phyloP scores from a whole-genome alignment of 2,888 invertebrate genomes.

The Meloe dianella region DNA sequence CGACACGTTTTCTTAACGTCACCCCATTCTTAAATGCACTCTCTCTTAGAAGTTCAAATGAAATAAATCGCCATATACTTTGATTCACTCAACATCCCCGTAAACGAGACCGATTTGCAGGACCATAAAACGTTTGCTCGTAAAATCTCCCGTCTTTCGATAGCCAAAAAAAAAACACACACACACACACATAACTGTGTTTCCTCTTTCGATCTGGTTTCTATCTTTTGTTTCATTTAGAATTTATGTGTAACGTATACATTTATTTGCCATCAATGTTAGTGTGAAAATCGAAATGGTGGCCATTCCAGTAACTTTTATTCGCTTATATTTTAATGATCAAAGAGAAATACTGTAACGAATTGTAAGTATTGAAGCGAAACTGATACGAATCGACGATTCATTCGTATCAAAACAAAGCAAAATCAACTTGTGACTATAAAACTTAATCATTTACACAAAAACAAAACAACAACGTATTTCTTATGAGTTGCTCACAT shows the following conservation, averaged over 20 bases:
- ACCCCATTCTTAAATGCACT: not conserved
- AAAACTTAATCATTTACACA: constrained; percentile 26
- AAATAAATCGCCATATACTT: constrained; percentile 35
- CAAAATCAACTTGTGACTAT: constrained; percentile 15
- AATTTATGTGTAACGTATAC: not conserved
- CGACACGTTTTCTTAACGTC: not conserved
- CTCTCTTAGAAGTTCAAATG: constrained; percentile 14
- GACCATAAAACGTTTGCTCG: constrained; percentile 44
- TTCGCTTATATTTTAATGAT: constrained; percentile 14
- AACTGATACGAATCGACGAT: constrained; percentile 16
- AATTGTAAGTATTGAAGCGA: constrained; percentile 24
- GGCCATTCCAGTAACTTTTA: constrained; percentile 15
- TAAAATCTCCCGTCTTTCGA: constrained; percentile 38
- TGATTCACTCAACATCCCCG: constrained; percentile 43
- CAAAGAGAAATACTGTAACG: constrained; percentile 17
- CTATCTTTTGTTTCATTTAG: not conserved
- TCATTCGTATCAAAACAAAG: constrained; percentile 25
- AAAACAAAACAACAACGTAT: not conserved
- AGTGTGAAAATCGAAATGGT: not conserved
- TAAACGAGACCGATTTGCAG: constrained; percentile 43
- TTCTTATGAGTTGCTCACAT: constrained; percentile 22
- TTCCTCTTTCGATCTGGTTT: not conserved
- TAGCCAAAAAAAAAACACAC: too few species aligned
- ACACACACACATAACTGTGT: too few species aligned
- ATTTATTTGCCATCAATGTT: not conserved